phyloP scores from a whole-genome alignment of 2,888 invertebrate genomes.

The Mythimna impura region DNA sequence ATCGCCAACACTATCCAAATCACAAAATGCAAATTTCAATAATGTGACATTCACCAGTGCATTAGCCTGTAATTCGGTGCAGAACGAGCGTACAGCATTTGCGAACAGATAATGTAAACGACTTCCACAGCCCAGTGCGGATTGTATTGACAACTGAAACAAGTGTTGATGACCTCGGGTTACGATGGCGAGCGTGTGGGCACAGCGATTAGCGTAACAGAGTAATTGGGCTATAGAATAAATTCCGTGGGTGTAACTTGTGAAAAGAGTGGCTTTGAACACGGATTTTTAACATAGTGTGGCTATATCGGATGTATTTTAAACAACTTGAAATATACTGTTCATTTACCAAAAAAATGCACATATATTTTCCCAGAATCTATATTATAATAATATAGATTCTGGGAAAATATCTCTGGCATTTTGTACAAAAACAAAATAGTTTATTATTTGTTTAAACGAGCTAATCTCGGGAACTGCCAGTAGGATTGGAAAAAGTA shows the following conservation, averaged over 20 bases:
- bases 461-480: too few relatives aligned
- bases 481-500: too few relatives aligned
- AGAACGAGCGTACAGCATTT: constrained; percentile 44
- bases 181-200: constrained; percentile 11
- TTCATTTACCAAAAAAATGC: too few relatives aligned
- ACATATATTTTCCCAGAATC: too few relatives aligned
- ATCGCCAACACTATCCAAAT: constrained; percentile 21
- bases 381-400: too few relatives aligned
- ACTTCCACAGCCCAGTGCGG: constrained; percentile 32
- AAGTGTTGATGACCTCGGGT: constrained; percentile 30
- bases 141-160: constrained; percentile 46
- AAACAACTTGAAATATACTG: too few relatives aligned
- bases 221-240: constrained; percentile 8
- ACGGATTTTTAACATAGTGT: neutral
- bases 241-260: neutral
- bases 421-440: too few relatives aligned
- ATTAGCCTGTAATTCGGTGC: constrained; percentile 44
- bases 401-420: too few relatives aligned
- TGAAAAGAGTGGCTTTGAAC: neutral
- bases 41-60: constrained; percentile 23
- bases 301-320: too few relatives aligned
- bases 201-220: constrained; percentile 5
- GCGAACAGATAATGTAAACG: constrained; percentile 50
- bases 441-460: too few relatives aligned
- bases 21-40: constrained; percentile 33